Percentiles rank a stretch among this genome's conserved stretches.
Conservation (phyloP, 2,113 vertebrate species). For the Alaudala cheleensis region DNA sequence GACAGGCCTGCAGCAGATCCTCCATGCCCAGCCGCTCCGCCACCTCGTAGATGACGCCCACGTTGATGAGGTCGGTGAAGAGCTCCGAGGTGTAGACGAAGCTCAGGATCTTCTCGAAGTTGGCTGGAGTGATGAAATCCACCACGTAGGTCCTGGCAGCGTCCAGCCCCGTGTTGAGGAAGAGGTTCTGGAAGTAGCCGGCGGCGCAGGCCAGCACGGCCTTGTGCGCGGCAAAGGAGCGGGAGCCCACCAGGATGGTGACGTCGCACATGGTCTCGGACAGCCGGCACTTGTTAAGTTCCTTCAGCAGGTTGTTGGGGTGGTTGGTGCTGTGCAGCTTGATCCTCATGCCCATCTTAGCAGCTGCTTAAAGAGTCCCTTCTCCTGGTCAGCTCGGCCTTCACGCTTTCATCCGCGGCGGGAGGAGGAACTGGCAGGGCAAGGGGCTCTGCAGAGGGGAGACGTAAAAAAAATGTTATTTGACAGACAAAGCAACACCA, state of each 20-base stretch:
- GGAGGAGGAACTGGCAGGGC: slow-evolving; percentile 22
- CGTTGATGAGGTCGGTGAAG: slow-evolving; percentile 91
- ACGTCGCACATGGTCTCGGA: slow-evolving; percentile 92
- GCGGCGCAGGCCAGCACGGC: slow-evolving; percentile 89
- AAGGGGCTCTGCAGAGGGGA: slow-evolving; percentile 14
- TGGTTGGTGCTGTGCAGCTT: slow-evolving; percentile 91
- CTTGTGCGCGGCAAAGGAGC: slow-evolving; percentile 90
- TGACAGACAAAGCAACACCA: accelerated
- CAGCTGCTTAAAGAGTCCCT: slow-evolving; percentile 47
- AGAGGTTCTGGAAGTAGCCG: slow-evolving; percentile 90
- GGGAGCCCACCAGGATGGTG: slow-evolving; percentile 88
- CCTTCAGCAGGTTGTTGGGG: slow-evolving; percentile 88
- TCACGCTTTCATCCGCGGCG: background rate
- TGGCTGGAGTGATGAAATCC: slow-evolving; percentile 91
- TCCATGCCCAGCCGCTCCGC: slow-evolving; percentile 89
- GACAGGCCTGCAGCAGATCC: slow-evolving; percentile 88
- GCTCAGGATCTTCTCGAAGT: slow-evolving; percentile 94
- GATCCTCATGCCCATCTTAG: slow-evolving; percentile 94
- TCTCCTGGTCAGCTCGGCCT: background rate
- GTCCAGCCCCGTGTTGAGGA: slow-evolving; percentile 76
- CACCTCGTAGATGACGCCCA: slow-evolving; percentile 93
- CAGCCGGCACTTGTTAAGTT: slow-evolving; percentile 91
- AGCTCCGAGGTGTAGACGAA: slow-evolving; percentile 96
- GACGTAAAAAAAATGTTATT: background rate
- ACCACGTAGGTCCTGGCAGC: slow-evolving; percentile 82